Evolutionary conservation across 37 sponge, comb jelly and placozoan genomes (phyloP), one percentile per base, ranked within the genome.

Genomic region (Halichondria panicea): DNA sequence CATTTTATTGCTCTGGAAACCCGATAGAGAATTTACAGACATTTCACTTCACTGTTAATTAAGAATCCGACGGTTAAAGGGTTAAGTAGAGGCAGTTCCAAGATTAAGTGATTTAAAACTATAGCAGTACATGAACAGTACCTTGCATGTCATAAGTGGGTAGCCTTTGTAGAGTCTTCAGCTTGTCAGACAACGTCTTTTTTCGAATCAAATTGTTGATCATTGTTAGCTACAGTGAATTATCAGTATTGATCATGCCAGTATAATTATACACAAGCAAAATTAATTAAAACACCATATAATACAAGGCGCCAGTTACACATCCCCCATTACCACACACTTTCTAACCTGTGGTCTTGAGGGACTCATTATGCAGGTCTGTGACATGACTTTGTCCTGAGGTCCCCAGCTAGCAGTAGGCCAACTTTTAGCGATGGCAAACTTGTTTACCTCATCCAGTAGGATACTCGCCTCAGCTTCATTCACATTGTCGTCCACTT

Each of bases 301-400:
- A n/a, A n/a, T n/a, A n/a, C n/a, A n/a, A n/a, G n/a, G n/a, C n/a
- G n/a, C n/a, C n/a, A n/a, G n/a, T n/a, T n/a, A n/a, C n/a, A n/a
- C 64, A 19, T 38, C 37, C 36, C 34, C 64, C 27, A 19, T 25
- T 30, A 63, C 32, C 5, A 6, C 15, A 30, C 35, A 36, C 35
- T 28, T 33, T 30, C 27, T 2, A 55, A 87, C 87, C 76, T 79
- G 81, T 3, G 19, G 50, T 76, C 76, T 44, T 45, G 57, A 45
- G 1, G 88, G 77, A 34, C 77, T 75, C 30, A 87, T 64, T 18
- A 81, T 27, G 45, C 81, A 87, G 9, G 77, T 66, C 45, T 55
- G 5, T 27, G 53, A 37, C 30, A 79, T 38, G 30, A 70, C 63
- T 31, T 7, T 36, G 22, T 27, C 22, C 7, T n/a, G n/a, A n/a